These are phyloP conservation scores for Palythoa heliodiscus DNA, from an alignment of 92 coral and sea anemone genomes.

Conservation along the genomic window DNA sequence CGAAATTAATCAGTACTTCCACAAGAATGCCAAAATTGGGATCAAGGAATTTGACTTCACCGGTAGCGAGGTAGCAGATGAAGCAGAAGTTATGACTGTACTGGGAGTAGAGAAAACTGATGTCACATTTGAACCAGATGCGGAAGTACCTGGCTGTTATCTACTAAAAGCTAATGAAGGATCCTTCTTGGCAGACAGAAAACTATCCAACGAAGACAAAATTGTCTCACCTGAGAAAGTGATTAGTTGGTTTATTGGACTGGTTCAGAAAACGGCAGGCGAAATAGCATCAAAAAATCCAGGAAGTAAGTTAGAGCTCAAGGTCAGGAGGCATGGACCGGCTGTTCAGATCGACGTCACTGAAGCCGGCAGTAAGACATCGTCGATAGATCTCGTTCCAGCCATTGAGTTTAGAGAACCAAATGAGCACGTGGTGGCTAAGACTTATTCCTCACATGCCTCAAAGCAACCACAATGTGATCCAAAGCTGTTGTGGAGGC, in stretches of 20 bases:
- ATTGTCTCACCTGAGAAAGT: conserved; percentile 58
- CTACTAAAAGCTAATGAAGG: conserved; percentile 42
- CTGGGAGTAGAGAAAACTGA: conserved; percentile 49
- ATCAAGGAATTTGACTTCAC: conserved; percentile 61
- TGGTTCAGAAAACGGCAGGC: conserved; percentile 55
- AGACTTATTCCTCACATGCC: conserved; percentile 46
- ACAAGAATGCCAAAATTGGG: conserved; percentile 50
- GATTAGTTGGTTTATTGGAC: conserved; percentile 60
- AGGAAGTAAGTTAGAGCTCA: conserved; percentile 35
- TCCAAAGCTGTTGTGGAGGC: conserved; percentile 72
- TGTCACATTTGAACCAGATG: background rate
- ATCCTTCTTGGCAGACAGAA: conserved; percentile 42
- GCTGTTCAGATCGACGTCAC: conserved; percentile 78
- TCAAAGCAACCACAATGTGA: conserved; percentile 29
- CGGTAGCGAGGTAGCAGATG: conserved; percentile 84
- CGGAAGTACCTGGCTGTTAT: conserved; percentile 31
- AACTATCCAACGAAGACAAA: conserved; percentile 46
- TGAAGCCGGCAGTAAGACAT: conserved; percentile 43
- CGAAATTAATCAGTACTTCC: conserved; percentile 39
- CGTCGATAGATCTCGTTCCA: conserved; percentile 74
- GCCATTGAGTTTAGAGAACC: conserved; percentile 52
- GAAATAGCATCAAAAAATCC: conserved; percentile 21
- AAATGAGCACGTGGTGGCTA: conserved; percentile 71
- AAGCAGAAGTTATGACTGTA: conserved; percentile 80
- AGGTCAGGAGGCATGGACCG: conserved; percentile 70